phyloP scores from a whole-genome alignment of 2,888 invertebrate genomes.

The Pyrgus malvae region DNA sequence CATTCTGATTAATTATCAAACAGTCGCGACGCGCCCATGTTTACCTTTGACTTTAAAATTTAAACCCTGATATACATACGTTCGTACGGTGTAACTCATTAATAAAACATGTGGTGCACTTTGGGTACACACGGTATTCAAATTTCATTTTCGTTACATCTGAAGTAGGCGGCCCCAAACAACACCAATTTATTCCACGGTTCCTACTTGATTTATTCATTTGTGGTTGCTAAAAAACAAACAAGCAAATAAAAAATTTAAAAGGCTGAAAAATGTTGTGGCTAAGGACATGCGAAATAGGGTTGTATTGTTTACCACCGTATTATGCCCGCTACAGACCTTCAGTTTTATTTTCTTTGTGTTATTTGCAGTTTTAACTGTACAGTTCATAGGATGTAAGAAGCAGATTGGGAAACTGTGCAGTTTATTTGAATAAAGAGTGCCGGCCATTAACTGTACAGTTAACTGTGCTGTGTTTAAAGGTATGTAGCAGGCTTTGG shows the following conservation, averaged over 20 bases:
- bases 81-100: conserved; percentile 2
- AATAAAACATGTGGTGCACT: conserved; percentile 11
- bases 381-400: too few species aligned
- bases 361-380: too few species aligned
- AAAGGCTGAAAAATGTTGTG: not conserved
- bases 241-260: conserved; percentile 11
- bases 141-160: conserved; percentile 7
- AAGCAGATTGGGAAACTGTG: too few species aligned
- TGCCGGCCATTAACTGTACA: too few species aligned
- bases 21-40: conserved; percentile 5
- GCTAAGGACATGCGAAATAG: too few species aligned
- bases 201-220: conserved; percentile 13
- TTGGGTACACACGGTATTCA: conserved; percentile 8
- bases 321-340: too few species aligned
- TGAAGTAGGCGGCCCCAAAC: not conserved
- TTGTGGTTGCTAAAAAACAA: conserved; percentile 7
- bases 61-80: conserved; percentile 10
- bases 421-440: too few species aligned
- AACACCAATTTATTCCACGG: not conserved
- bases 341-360: too few species aligned
- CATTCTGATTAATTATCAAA: conserved; percentile 8
- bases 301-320: too few species aligned
- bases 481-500: too few species aligned
- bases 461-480: too few species aligned
- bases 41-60: conserved; percentile 22